These are phyloP conservation scores for Dichetophora obliterata DNA, from an alignment of 2,888 invertebrate species.

Conservation along the genomic window DNA sequence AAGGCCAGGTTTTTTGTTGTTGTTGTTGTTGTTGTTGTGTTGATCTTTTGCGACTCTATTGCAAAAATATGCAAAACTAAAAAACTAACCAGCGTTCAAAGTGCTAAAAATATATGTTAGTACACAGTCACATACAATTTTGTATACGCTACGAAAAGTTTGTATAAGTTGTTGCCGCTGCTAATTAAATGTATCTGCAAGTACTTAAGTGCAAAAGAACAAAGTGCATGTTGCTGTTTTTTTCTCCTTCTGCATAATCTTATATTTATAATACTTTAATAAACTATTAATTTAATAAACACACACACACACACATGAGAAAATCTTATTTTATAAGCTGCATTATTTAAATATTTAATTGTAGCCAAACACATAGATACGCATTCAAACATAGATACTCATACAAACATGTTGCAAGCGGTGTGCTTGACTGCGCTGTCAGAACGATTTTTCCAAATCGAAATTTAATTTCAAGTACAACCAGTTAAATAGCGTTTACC, in stretches of 20 bases:
- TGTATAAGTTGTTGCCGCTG: slow-evolving; percentile 12
- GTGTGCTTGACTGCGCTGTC: slow-evolving; percentile 45
- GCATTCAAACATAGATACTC: slow-evolving; percentile 24
- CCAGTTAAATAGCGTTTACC: slow-evolving; percentile 55
- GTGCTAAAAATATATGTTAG: background rate
- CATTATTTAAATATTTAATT: slow-evolving; percentile 39
- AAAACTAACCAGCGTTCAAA: background rate
- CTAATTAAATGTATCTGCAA: slow-evolving; percentile 19
- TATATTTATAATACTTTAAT: background rate
- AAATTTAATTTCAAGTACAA: slow-evolving; percentile 58
- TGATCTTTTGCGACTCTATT: background rate
- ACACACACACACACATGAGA: background rate
- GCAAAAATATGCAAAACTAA: slow-evolving; percentile 25
- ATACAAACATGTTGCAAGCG: background rate
- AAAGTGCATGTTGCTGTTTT: slow-evolving; percentile 5
- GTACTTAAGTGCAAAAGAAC: slow-evolving; percentile 1
- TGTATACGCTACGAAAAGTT: slow-evolving; percentile 7
- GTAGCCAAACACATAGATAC: slow-evolving; percentile 1
- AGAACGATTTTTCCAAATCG: slow-evolving; percentile 56
- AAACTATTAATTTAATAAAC: background rate
- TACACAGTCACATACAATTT: background rate
- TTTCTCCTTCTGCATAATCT: background rate
- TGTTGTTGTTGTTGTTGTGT: slow-evolving; percentile 30
- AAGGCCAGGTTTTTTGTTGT: slow-evolving; percentile 42
- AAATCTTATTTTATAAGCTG: background rate